These are phyloP conservation scores for Phyllotreta cruciferae DNA, from an alignment of 2,888 invertebrate genomes.

Conservation along the genomic window DNA sequence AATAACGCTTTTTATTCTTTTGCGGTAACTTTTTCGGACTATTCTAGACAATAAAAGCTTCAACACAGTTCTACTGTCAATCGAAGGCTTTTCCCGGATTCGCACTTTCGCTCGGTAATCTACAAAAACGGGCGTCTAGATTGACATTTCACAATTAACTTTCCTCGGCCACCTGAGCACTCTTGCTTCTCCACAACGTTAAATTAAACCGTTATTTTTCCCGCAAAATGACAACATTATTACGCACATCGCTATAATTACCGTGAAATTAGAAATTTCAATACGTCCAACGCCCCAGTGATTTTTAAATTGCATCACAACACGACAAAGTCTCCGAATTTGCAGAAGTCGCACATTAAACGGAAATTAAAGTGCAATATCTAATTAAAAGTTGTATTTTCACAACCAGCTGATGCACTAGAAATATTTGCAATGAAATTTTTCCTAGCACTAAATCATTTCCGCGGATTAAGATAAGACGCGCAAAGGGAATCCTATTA, in stretches of 20 bases:
- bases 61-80: too few species aligned
- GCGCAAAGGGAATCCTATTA: too few species aligned
- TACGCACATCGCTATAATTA: not conserved
- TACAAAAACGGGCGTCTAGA: too few species aligned
- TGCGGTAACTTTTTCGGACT: too few species aligned
- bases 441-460: not conserved
- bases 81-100: too few species aligned
- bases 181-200: too few species aligned
- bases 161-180: too few species aligned
- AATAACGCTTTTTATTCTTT: too few species aligned
- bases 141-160: too few species aligned
- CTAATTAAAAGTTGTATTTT: slow-evolving; percentile 35
- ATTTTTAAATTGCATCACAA: slow-evolving; percentile 25
- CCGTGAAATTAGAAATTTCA: slow-evolving; percentile 13
- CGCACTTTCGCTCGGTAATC: too few species aligned
- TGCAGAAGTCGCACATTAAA: slow-evolving; percentile 15
- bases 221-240: not conserved
- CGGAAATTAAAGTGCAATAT: slow-evolving; percentile 39
- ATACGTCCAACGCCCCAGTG: slow-evolving; percentile 21
- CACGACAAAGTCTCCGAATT: slow-evolving; percentile 16
- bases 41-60: too few species aligned
- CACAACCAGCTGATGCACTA: slow-evolving; percentile 7
- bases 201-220: too few species aligned
- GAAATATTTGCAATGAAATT: not conserved
- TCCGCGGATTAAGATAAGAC: not conserved